Conservation (phyloP, 2,888 invertebrate genomes). For the Eilema griseolum region DNA sequence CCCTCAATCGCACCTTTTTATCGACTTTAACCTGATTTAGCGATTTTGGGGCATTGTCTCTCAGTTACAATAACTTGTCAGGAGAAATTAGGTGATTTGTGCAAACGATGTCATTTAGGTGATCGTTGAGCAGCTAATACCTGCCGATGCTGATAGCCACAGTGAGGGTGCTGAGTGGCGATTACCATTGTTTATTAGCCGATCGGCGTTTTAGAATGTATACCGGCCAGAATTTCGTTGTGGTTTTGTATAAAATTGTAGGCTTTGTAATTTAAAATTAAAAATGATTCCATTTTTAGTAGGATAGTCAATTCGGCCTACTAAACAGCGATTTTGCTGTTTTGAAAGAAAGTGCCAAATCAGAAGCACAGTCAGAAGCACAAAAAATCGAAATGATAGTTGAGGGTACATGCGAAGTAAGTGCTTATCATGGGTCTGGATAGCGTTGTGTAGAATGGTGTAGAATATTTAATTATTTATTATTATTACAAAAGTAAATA, state of each 20-base stretch:
- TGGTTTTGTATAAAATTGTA: conserved; percentile 1
- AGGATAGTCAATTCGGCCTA: no score
- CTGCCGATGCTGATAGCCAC: conserved; percentile 34
- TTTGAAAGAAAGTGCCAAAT: no score
- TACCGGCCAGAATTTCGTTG: not conserved
- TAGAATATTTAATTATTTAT: no score
- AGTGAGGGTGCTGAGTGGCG: conserved; percentile 33
- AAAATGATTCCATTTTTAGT: not conserved
- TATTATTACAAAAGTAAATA: no score
- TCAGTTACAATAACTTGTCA: conserved; percentile 41
- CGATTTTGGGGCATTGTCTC: conserved; percentile 29
- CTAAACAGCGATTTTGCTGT: no score
- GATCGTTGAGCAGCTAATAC: conserved; percentile 37
- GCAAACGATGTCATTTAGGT: conserved; percentile 45
- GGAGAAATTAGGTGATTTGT: conserved; percentile 47
- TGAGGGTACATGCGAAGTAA: no score
- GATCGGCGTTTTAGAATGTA: conserved; percentile 25
- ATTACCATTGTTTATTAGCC: conserved; percentile 42
- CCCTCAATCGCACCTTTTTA: conserved; percentile 18
- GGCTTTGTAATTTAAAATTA: not conserved
- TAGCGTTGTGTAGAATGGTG: no score
- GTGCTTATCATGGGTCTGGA: no score
- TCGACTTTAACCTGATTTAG: conserved; percentile 31
- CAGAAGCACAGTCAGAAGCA: no score
- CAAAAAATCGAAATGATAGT: no score